Evolutionary conservation across 2,888 invertebrate genomes (phyloP).

Genomic region (Synergus japonicus): DNA sequence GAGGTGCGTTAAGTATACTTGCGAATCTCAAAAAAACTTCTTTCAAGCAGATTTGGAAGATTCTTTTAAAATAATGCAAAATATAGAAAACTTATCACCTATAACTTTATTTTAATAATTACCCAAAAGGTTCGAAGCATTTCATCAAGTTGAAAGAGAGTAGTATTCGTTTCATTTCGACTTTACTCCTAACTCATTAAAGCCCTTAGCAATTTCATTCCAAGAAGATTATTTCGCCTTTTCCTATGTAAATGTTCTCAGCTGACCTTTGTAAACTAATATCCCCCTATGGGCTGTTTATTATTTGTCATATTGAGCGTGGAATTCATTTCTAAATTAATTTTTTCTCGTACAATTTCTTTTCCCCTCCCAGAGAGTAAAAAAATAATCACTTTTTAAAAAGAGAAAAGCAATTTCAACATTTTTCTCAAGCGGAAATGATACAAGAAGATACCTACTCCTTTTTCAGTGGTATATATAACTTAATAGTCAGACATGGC

Average conservation of each 20-base stretch:
- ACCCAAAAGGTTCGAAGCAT: not conserved
- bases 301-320: not conserved
- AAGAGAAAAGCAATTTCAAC: constrained; percentile 8
- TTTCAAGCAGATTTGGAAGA: no score
- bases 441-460: not conserved
- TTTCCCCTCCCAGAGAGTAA: not conserved
- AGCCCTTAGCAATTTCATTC: constrained; percentile 14
- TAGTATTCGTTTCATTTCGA: not conserved
- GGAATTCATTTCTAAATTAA: constrained; percentile 12
- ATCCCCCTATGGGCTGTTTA: not conserved
- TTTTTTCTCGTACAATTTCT: not conserved
- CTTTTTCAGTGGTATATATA: not conserved
- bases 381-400: constrained; percentile 16
- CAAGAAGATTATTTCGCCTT: constrained; percentile 6
- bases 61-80: no score
- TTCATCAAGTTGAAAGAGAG: constrained; percentile 4
- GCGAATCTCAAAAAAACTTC: not conserved
- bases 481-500: not conserved
- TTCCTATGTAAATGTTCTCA: constrained; percentile 29
- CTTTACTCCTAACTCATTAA: constrained; percentile 22
- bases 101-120: no score
- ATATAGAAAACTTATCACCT: no score
- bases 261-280: constrained; percentile 16
- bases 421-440: constrained; percentile 1
- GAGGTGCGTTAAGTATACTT: not conserved